phyloP scores from a whole-genome alignment of 2,888 invertebrate species.

The Clanis bilineata region DNA sequence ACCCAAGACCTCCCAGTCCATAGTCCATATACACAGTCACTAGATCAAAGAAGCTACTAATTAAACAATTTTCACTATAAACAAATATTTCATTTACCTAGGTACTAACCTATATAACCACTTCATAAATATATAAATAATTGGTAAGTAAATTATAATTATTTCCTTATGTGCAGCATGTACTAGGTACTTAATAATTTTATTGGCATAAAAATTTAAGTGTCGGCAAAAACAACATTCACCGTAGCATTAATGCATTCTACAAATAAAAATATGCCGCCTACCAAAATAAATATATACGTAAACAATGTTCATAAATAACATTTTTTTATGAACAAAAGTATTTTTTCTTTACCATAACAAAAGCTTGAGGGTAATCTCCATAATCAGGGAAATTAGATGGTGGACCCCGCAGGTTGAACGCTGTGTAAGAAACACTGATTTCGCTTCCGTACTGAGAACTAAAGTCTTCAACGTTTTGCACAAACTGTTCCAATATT shows the following conservation, averaged over 20 bases:
- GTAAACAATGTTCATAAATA: not conserved
- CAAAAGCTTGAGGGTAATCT: conserved; percentile 94
- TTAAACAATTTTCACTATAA: too few relatives aligned
- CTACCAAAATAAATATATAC: conserved; percentile 2
- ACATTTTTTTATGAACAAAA: not conserved
- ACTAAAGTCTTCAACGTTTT: conserved; percentile 90
- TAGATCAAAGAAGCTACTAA: too few relatives aligned
- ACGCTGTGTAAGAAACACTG: conserved; percentile 93
- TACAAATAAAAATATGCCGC: not conserved
- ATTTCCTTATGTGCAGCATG: too few relatives aligned
- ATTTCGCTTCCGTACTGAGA: conserved; percentile 95
- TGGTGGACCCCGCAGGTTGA: conserved; percentile 92
- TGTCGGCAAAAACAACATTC: not conserved
- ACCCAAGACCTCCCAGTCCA: too few relatives aligned
- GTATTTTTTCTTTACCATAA: conserved; percentile 84
- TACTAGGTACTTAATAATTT: too few relatives aligned
- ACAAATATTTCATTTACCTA: too few relatives aligned
- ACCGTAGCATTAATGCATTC: not conserved
- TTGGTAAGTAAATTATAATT: too few relatives aligned
- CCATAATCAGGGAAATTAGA: conserved; percentile 94
- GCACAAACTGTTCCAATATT: conserved; percentile 89
- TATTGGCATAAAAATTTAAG: not conserved
- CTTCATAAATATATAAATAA: too few relatives aligned
- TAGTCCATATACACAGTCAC: too few relatives aligned
- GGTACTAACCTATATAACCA: too few relatives aligned